These are phyloP conservation scores for Botia kubotai DNA, from an alignment of 2,797 vertebrate species.

Conservation along the genomic window DNA sequence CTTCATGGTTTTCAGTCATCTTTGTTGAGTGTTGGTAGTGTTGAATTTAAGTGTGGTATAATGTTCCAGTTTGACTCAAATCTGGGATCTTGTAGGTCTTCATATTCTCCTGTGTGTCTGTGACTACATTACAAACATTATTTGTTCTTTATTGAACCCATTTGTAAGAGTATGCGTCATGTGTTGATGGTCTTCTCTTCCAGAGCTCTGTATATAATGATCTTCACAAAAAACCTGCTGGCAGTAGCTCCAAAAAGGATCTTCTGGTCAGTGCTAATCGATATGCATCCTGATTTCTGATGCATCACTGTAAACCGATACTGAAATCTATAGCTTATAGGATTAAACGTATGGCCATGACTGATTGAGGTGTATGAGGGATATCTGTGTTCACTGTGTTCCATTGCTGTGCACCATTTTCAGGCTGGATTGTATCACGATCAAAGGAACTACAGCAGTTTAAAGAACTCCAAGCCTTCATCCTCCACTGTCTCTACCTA, in stretches of 20 bases:
- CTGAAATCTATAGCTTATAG: neutral
- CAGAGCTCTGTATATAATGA: constrained; percentile 87
- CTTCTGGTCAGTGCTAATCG: constrained; percentile 86
- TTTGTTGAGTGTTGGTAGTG: neutral
- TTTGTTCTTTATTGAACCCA: neutral
- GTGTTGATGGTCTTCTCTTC: constrained; percentile 50
- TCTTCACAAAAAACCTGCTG: constrained; percentile 81
- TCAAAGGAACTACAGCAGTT: constrained; percentile 93
- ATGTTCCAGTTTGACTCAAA: neutral
- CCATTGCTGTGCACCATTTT: constrained; percentile 50
- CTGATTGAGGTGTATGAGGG: constrained; percentile 41
- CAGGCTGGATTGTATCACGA: constrained; percentile 93
- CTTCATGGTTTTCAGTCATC: neutral
- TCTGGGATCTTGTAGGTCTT: neutral
- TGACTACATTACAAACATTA: neutral
- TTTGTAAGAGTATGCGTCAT: neutral
- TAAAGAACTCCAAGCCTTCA: constrained; percentile 85
- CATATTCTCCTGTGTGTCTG: too few relatives aligned
- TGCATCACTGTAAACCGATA: neutral
- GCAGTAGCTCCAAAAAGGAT: constrained; percentile 82
- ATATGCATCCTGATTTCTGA: constrained; percentile 31
- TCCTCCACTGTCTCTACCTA: constrained; percentile 72
- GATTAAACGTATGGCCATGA: constrained; percentile 46
- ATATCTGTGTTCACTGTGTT: constrained; percentile 17
- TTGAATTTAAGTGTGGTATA: too few relatives aligned